Conservation (phyloP, 2,888 invertebrate genomes). For the Clitarchus hookeri region DNA sequence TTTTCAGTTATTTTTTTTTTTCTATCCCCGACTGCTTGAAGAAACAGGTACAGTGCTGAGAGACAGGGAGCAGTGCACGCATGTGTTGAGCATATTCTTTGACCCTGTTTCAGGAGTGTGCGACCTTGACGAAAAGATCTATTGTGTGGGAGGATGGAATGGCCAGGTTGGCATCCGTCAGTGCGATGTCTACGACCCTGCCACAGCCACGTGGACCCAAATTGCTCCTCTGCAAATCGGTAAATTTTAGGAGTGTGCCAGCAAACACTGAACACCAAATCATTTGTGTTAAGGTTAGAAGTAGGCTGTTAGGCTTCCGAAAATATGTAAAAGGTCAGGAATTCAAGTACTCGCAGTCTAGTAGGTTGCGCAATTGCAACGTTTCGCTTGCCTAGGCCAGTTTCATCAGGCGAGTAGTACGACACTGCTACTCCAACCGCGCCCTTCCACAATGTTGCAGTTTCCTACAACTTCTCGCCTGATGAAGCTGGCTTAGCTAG, state of each 20-base stretch:
- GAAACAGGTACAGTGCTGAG: background rate
- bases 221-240: conserved; percentile 71
- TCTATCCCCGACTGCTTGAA: background rate
- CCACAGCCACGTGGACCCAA: conserved; percentile 65
- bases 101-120: conserved; percentile 60
- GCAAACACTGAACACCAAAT: no score
- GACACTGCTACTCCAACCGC: no score
- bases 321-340: no score
- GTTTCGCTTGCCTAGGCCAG: no score
- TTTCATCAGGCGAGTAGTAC: no score
- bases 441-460: no score
- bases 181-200: conserved; percentile 73
- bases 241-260: conserved; percentile 50
- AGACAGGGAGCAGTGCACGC: background rate
- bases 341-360: no score
- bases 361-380: no score
- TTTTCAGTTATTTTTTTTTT: background rate
- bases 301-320: no score
- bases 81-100: background rate
- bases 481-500: no score
- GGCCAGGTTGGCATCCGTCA: conserved; percentile 70
- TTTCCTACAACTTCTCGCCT: no score
- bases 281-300: no score
- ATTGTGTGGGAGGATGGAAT: conserved; percentile 81
- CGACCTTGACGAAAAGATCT: conserved; percentile 66